A percentile compares a stretch with the other conserved stretches of the same genome.
phyloP scores from a whole-genome alignment of 2,113 vertebrate genomes.

The Phoenicopterus ruber region DNA sequence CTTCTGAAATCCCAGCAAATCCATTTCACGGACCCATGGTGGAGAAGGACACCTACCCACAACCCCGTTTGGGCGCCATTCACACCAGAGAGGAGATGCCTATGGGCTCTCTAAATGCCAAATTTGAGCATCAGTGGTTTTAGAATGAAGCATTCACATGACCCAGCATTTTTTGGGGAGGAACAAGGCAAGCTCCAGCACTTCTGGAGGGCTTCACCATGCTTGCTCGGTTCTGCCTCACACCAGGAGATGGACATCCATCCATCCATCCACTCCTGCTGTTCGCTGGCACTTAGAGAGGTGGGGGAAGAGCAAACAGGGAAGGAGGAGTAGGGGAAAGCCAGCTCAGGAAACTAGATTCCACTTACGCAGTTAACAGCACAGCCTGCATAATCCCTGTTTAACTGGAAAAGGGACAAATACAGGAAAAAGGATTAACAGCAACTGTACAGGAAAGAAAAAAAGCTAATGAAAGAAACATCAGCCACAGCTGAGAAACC shows the following conservation, averaged over 20 bases:
- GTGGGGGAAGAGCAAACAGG: accelerated
- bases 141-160: neutral
- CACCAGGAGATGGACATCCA: neutral
- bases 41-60: neutral
- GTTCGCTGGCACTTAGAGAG: neutral
- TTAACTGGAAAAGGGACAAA: neutral
- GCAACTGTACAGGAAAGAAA: neutral
- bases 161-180: accelerated
- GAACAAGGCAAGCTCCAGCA: neutral
- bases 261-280: neutral
- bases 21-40: neutral
- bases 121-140: neutral
- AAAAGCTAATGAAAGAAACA: neutral
- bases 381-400: neutral
- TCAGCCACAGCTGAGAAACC: neutral
- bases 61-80: too few relatives aligned
- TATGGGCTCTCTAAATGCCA: neutral
- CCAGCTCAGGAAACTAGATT: neutral
- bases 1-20: neutral
- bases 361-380: neutral
- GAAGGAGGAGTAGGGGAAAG: neutral
- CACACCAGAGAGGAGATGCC: neutral
- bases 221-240: neutral
- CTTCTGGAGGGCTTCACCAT: neutral
- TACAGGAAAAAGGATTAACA: neutral